These are phyloP conservation scores for Tricholaema leucomelas DNA, from an alignment of 2,113 vertebrate genomes.

Conservation along the genomic window DNA sequence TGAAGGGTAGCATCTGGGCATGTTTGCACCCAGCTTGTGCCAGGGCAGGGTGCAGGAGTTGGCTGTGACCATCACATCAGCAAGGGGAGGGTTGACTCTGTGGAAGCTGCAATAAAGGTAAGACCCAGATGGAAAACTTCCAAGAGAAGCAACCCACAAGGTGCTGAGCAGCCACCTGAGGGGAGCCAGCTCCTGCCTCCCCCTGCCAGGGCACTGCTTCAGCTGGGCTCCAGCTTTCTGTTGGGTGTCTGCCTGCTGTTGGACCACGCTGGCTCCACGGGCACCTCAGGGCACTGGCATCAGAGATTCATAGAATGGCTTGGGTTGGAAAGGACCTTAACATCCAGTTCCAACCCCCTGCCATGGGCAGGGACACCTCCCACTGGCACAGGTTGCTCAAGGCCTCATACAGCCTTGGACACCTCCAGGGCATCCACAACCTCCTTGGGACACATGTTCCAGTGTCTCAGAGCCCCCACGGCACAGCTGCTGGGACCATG, in stretches of 20 bases:
- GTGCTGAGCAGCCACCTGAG: neutral
- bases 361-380: too few relatives aligned
- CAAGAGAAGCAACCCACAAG: neutral
- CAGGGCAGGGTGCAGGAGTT: neutral
- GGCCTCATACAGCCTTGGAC: too few relatives aligned
- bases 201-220: fast-evolving
- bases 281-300: neutral
- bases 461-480: neutral
- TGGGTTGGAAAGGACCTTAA: too few relatives aligned
- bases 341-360: too few relatives aligned
- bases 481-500: neutral
- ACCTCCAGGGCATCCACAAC: too few relatives aligned
- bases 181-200: neutral
- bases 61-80: fast-evolving
- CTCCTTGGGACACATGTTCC: too few relatives aligned
- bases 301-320: too few relatives aligned
- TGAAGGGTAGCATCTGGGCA: neutral
- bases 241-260: too few relatives aligned
- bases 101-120: neutral
- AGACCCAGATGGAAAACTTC: neutral
- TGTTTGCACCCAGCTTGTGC: too few relatives aligned
- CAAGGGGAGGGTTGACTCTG: fast-evolving
- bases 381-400: too few relatives aligned
- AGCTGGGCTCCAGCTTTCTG: fast-evolving
- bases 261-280: neutral